Conservation (phyloP, 2,888 invertebrate genomes). For the Choreutis nemorana region DNA sequence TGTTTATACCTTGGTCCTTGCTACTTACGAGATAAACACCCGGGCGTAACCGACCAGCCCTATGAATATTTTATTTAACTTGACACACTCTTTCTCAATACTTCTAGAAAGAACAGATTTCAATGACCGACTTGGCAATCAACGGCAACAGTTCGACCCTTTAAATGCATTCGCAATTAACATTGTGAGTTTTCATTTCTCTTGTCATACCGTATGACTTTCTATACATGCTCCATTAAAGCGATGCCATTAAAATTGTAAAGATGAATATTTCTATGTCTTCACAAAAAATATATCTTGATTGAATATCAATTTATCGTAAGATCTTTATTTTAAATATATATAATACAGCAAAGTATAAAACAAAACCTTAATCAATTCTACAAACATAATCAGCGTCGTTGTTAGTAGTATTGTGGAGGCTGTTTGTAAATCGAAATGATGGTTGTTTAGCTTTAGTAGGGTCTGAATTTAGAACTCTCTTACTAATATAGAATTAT, state of each 20-base stretch:
- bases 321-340: too few relatives aligned
- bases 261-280: too few relatives aligned
- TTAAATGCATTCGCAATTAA: slow-evolving; percentile 37
- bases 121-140: slow-evolving; percentile 30
- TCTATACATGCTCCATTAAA: too few relatives aligned
- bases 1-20: slow-evolving; percentile 28
- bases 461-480: neutral
- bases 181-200: slow-evolving; percentile 35
- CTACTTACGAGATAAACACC: slow-evolving; percentile 20
- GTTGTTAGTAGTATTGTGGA: too few relatives aligned
- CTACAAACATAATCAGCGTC: too few relatives aligned
- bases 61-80: slow-evolving; percentile 14
- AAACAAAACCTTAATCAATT: too few relatives aligned
- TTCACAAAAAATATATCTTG: too few relatives aligned
- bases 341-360: too few relatives aligned
- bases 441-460: neutral
- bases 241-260: too few relatives aligned
- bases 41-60: slow-evolving; percentile 9
- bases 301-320: too few relatives aligned
- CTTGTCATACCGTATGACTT: slow-evolving; percentile 33
- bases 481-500: neutral
- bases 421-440: neutral
- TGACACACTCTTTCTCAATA: slow-evolving; percentile 17
- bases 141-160: slow-evolving; percentile 20
- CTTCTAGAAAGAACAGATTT: too few relatives aligned